Evolutionary conservation across 2,113 vertebrate species (phyloP).

Genomic region (Pontoporia blainvillei): DNA sequence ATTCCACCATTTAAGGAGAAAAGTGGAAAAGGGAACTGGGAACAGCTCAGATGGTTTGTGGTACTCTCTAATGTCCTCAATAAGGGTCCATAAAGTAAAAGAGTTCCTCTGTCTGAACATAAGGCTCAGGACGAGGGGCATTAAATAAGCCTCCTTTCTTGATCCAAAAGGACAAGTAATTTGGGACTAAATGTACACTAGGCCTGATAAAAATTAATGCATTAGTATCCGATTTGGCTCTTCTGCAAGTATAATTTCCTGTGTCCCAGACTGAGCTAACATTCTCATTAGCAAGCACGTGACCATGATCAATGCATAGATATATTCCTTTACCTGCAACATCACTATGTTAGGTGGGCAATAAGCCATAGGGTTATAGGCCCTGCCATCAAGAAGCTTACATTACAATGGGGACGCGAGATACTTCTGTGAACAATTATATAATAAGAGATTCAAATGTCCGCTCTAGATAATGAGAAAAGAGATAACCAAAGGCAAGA

Average conservation of each 20-base stretch:
- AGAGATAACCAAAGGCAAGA: neutral
- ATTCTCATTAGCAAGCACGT: neutral
- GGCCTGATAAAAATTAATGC: neutral
- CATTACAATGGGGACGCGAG: neutral
- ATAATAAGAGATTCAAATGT: neutral
- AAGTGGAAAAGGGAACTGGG: neutral
- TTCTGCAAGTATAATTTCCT: neutral
- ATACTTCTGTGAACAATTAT: neutral
- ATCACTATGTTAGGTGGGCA: too few species aligned
- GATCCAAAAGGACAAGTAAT: neutral
- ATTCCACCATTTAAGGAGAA: neutral
- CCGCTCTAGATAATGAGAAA: neutral
- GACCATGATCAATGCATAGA: neutral
- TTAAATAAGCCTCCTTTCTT: neutral
- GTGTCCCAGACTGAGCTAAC: neutral
- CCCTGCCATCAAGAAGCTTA: neutral
- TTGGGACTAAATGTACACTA: neutral
- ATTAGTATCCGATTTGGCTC: neutral
- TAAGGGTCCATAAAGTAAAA: too few species aligned
- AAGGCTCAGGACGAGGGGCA: neutral
- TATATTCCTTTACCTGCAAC: fast-evolving
- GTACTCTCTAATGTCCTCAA: neutral
- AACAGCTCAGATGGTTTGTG: fast-evolving
- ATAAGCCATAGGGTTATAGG: neutral
- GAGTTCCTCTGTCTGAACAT: neutral